These are phyloP conservation scores for Phylloscopus collybita DNA, from an alignment of 2,797 vertebrate genomes.

Conservation along the genomic window DNA sequence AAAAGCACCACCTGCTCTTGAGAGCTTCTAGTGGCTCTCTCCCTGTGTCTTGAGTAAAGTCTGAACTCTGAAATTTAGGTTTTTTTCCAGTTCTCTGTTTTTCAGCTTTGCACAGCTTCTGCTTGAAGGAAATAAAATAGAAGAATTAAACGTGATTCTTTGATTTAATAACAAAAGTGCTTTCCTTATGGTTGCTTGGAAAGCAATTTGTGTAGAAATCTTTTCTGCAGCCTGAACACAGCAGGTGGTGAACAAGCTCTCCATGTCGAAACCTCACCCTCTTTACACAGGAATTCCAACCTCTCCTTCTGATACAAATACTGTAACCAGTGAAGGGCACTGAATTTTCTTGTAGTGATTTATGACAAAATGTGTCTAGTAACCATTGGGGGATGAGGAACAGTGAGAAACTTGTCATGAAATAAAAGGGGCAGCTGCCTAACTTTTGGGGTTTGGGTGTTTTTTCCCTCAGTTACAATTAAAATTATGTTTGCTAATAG, in stretches of 20 bases:
- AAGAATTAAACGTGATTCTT: neutral
- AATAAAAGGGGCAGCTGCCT: neutral
- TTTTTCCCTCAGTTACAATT: neutral
- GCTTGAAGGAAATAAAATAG: neutral
- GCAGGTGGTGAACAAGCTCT: neutral
- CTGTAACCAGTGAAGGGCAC: neutral
- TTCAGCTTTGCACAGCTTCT: neutral
- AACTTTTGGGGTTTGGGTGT: neutral
- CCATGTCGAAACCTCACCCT: neutral
- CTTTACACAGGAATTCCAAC: neutral
- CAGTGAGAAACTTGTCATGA: neutral
- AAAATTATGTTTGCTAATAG: neutral
- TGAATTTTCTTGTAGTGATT: neutral
- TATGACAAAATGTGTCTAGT: neutral
- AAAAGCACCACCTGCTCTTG: neutral
- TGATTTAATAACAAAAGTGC: neutral
- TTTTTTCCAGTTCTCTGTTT: neutral
- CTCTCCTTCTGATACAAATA: neutral
- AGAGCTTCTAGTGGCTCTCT: neutral
- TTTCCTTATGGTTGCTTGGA: neutral
- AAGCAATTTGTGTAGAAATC: neutral
- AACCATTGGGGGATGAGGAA: neutral
- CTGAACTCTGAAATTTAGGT: neutral
- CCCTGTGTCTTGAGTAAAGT: neutral
- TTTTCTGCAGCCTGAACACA: neutral